Conservation (phyloP, 1,140 invertebrate genomes). For the Halesus radiatus region DNA sequence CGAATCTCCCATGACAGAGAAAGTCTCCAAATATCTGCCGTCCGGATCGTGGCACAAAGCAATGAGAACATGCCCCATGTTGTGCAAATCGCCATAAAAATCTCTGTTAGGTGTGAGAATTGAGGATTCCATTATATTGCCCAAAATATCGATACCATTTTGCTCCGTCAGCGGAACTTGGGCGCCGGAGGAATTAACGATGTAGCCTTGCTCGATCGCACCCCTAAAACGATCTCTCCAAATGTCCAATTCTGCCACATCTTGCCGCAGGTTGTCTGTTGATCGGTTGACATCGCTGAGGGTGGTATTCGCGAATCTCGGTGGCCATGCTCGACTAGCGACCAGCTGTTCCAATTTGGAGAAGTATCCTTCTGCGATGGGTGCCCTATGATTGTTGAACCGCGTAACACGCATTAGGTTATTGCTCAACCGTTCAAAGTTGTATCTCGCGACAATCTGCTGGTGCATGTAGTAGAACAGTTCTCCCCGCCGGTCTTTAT, state of each 20-base stretch:
- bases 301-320: slow-evolving; percentile 70
- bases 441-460: slow-evolving; percentile 80
- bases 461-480: slow-evolving; percentile 87
- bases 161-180: slow-evolving; percentile 74
- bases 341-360: slow-evolving; percentile 79
- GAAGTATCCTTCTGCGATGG: slow-evolving; percentile 80
- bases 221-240: slow-evolving; percentile 82
- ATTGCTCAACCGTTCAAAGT: slow-evolving; percentile 78
- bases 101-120: slow-evolving; percentile 78
- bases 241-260: slow-evolving; percentile 78
- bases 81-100: slow-evolving; percentile 82
- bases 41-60: slow-evolving; percentile 82
- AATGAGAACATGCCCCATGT: slow-evolving; percentile 77
- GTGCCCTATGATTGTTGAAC: slow-evolving; percentile 73
- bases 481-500: slow-evolving; percentile 81
- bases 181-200: slow-evolving; percentile 68
- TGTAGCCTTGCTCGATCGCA: slow-evolving; percentile 79
- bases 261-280: slow-evolving; percentile 75
- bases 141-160: slow-evolving; percentile 84
- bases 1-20: slow-evolving; percentile 76
- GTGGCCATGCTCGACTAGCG: slow-evolving; percentile 61
- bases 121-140: slow-evolving; percentile 85
- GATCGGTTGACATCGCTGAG: slow-evolving; percentile 77
- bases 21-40: slow-evolving; percentile 65
- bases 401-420: slow-evolving; percentile 72